phyloP scores from a whole-genome alignment of 2,113 vertebrate genomes.

The Helogale parvula region DNA sequence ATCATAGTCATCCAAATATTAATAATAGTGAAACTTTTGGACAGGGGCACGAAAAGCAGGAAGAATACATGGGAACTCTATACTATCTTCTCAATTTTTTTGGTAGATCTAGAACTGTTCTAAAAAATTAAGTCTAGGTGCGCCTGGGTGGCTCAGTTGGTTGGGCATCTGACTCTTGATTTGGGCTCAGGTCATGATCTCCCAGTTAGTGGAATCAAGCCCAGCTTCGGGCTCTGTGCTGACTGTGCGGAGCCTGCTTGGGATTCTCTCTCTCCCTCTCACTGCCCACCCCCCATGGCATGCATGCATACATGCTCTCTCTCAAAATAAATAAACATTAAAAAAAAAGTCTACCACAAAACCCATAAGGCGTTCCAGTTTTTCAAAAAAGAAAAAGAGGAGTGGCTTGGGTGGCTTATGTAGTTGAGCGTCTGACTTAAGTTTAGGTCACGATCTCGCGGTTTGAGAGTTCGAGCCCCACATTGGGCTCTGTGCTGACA shows the following conservation, averaged over 20 bases:
- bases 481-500: not conserved
- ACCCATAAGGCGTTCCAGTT: too few relatives aligned
- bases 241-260: not conserved
- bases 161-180: not conserved
- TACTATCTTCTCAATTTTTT: not conserved
- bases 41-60: too few relatives aligned
- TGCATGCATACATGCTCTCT: not conserved
- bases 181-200: not conserved
- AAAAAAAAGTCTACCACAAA: not conserved
- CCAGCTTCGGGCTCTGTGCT: not conserved
- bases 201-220: not conserved
- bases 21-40: not conserved
- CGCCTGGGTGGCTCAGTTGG: not conserved
- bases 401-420: not conserved
- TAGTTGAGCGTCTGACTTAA: not conserved
- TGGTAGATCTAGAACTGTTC: not conserved
- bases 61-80: not conserved
- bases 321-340: not conserved
- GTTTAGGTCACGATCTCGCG: not conserved
- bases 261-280: not conserved
- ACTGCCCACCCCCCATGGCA: not conserved
- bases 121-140: conserved; percentile 33
- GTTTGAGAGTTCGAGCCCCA: not conserved
- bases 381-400: not conserved
- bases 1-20: conserved; percentile 7